These are phyloP conservation scores for Spinus pinus DNA, from an alignment of 2,797 vertebrate genomes.

Conservation along the genomic window DNA sequence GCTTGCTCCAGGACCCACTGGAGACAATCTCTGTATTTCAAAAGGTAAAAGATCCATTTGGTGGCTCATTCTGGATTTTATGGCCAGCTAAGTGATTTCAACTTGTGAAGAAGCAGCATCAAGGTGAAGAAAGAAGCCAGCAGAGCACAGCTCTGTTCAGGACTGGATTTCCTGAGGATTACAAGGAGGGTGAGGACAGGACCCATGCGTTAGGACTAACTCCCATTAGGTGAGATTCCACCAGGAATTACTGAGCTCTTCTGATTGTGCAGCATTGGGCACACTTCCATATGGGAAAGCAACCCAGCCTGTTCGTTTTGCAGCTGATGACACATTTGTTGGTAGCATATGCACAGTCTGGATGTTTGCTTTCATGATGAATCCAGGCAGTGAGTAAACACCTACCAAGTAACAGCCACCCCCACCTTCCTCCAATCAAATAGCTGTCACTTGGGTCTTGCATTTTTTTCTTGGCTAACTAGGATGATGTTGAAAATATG, in stretches of 20 bases:
- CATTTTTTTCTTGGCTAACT: conserved; percentile 63
- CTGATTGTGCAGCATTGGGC: neutral
- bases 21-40: neutral
- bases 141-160: accelerated
- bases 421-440: neutral
- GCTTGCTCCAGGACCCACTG: neutral
- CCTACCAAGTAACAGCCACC: neutral
- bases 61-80: neutral
- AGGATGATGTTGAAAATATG: conserved; percentile 60
- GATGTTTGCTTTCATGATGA: conserved; percentile 50
- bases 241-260: neutral
- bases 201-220: neutral
- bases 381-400: conserved; percentile 39
- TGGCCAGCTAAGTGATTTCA: neutral
- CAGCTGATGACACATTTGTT: neutral
- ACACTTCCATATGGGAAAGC: accelerated
- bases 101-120: neutral
- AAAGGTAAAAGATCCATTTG: neutral
- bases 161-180: neutral
- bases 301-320: neutral
- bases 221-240: neutral
- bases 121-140: neutral
- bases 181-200: neutral
- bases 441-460: conserved; percentile 26
- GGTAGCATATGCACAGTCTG: conserved; percentile 11